Base-by-base conservation (phyloP, 2,888 invertebrate genomes). In the Oxyteleia sp. region DNA sequence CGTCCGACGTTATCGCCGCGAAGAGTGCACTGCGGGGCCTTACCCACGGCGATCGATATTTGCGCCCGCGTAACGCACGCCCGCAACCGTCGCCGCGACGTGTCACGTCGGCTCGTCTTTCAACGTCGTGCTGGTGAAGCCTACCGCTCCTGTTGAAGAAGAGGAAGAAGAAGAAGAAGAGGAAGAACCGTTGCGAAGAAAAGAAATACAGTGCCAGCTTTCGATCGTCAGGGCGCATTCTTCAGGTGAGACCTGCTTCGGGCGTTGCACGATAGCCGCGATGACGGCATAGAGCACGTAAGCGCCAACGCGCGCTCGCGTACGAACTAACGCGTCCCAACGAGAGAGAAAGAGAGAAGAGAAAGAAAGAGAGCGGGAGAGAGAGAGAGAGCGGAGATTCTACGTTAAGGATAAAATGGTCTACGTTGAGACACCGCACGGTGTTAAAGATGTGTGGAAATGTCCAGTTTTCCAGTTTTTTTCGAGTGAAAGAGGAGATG, bases 31-130 rank as follows among this genome's bases (percentile, higher is more conserved):
- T 79, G 63, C 49, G 4, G 64, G 59, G 49, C 51, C 59, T 43
- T 59, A 59, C 32, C 26, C 66, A 26, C 66, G 51, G 43, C 69
- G 79, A 79, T 79, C 79, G 64, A 79, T 79, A 79, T 79, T 87
- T 79, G 66, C 49, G 49, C 13, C 23, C 47, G 47, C 35, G 38
- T n/a, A 53, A 35, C 68, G 43, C 55, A 35, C 47, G 59, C 18
- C 43, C 45, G 38, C n/a, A 38, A 53, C 41, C 26, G 5, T 41
- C 35, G 51, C n/a, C n/a, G 18, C 20, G 51, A n/a, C n/a, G 18
- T 13, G 49, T 64, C 23, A 41, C 13, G 13, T 41, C 4, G 13
- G 41, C 13, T 41, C n/a, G 15, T 41, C 41, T 3, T 41, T 15
- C 13, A 13, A 41, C 41, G 7, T 41, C 41, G 41, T 38, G 23